These are phyloP conservation scores for Sparidentex hasta DNA, from an alignment of 2,797 vertebrate genomes.

Conservation along the genomic window DNA sequence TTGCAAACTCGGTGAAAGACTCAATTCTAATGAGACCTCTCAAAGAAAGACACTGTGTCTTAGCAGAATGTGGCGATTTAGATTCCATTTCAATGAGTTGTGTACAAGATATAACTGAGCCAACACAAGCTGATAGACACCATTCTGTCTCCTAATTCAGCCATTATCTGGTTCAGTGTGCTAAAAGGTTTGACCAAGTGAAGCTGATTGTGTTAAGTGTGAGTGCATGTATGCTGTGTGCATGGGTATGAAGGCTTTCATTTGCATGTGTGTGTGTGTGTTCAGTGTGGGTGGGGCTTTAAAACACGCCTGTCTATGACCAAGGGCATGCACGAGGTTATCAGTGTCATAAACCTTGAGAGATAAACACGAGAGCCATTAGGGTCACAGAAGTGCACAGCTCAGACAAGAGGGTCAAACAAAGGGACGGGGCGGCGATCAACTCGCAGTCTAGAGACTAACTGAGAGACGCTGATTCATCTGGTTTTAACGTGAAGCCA, in stretches of 20 bases:
- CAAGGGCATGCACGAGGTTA: constrained; percentile 43
- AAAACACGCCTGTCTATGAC: constrained; percentile 39
- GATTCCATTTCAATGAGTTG: constrained; percentile 50
- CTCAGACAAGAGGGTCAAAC: constrained; percentile 33
- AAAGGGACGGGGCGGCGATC: not conserved
- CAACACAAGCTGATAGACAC: constrained; percentile 25
- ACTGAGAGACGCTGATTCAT: constrained; percentile 19
- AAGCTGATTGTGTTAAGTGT: constrained; percentile 5
- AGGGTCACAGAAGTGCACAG: constrained; percentile 20
- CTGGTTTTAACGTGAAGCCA: constrained; percentile 17
- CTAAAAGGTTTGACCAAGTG: constrained; percentile 16
- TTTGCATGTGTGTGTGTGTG: not conserved
- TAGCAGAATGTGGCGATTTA: constrained; percentile 65
- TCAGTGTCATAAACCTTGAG: constrained; percentile 63
- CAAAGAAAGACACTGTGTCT: constrained; percentile 73
- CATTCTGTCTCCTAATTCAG: constrained; percentile 10
- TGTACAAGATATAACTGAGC: constrained; percentile 51
- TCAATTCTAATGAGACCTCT: constrained; percentile 65
- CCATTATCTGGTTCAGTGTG: constrained; percentile 8
- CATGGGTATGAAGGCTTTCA: not conserved
- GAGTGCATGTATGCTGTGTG: constrained; percentile 1
- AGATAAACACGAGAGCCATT: constrained; percentile 44
- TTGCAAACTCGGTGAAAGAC: constrained; percentile 75
- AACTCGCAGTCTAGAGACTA: not conserved
- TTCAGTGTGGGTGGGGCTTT: not conserved